Evolutionary conservation across 2,113 vertebrate genomes (phyloP).

Genomic region (Sylvia atricapilla): DNA sequence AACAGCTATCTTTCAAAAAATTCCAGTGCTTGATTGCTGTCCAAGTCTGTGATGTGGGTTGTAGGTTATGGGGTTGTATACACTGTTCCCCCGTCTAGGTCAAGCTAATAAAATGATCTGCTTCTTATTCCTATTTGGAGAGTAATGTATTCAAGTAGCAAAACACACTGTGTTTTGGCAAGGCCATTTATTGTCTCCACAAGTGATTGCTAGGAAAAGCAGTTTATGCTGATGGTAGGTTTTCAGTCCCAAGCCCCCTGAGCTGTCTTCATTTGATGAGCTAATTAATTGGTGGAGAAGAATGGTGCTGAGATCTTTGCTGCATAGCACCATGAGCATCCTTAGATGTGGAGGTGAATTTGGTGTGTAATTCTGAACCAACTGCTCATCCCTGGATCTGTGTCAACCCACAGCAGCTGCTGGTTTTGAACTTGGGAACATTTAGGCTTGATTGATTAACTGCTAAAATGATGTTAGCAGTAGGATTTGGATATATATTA

Average conservation of each 20-base stretch:
- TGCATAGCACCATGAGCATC: neutral
- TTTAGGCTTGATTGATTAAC: constrained; percentile 33
- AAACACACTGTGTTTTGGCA: neutral
- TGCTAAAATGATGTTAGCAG: neutral
- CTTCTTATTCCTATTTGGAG: neutral
- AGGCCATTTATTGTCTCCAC: neutral
- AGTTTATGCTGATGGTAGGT: neutral
- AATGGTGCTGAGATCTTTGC: neutral
- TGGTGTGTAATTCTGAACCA: neutral
- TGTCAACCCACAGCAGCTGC: neutral
- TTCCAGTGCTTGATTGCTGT: neutral
- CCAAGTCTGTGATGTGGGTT: neutral
- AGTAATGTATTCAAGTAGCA: neutral
- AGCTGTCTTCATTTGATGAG: neutral
- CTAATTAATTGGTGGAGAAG: neutral
- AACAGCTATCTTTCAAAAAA: neutral
- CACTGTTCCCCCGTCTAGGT: neutral
- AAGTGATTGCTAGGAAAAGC: neutral
- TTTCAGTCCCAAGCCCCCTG: neutral
- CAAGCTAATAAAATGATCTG: neutral
- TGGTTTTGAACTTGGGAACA: neutral
- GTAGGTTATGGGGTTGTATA: neutral
- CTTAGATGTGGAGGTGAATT: neutral
- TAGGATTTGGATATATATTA: neutral
- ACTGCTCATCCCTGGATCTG: neutral